phyloP scores from a whole-genome alignment of 2,888 invertebrate genomes.

The Aleiodes alternator region DNA sequence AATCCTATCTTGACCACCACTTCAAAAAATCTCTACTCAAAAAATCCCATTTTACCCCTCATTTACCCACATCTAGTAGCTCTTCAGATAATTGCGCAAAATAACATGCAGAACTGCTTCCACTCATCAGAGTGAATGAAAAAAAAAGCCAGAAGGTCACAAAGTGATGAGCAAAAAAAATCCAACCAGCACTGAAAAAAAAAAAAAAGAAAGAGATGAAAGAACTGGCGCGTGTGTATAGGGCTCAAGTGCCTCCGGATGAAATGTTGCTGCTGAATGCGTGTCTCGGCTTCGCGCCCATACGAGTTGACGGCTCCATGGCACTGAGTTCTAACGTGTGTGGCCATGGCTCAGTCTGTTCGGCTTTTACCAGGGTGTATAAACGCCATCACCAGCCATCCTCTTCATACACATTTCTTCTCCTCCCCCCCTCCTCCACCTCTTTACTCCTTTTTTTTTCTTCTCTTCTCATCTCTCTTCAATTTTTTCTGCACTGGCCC shows the following conservation, averaged over 20 bases:
- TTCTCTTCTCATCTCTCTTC: not conserved
- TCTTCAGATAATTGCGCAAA: too few species aligned
- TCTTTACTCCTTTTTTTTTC: not conserved
- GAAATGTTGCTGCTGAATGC: conserved; percentile 38
- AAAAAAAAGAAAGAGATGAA: not conserved
- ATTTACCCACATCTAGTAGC: too few species aligned
- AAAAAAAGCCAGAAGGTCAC: not conserved
- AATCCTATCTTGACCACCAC: too few species aligned
- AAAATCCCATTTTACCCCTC: too few species aligned
- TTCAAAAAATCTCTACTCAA: too few species aligned
- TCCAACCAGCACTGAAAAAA: not conserved
- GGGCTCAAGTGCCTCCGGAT: conserved; percentile 37
- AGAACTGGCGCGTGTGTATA: conserved; percentile 13
- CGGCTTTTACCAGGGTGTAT: conserved; percentile 35
- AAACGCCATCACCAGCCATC: conserved; percentile 27
- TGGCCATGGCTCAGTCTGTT: conserved; percentile 27
- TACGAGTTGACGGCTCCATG: conserved; percentile 26
- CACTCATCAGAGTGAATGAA: too few species aligned
- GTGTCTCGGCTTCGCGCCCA: conserved; percentile 43
- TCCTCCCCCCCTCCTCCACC: not conserved
- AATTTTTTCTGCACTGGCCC: not conserved
- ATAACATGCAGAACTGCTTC: too few species aligned
- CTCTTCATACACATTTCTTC: not conserved
- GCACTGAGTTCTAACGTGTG: conserved; percentile 27
- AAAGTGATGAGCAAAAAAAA: conserved; percentile 7